Evolutionary conservation across 2,797 vertebrate species (phyloP).

Genomic region (Pseudomugil gertrudae): DNA sequence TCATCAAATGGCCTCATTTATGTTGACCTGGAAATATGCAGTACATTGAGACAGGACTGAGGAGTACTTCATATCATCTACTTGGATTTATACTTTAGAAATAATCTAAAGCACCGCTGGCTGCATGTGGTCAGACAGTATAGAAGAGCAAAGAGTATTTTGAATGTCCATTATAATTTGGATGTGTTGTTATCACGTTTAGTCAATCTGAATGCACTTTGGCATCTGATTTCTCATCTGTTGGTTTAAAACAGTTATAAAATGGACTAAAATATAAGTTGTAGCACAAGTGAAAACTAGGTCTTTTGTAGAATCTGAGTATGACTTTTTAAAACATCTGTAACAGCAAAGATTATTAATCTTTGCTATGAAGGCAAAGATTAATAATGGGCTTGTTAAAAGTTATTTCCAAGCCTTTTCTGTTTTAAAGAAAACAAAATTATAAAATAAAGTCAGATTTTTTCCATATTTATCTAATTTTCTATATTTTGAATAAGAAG

Average conservation of each 20-base stretch:
- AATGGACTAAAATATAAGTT: not conserved
- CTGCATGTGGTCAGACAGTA: slow-evolving; percentile 14
- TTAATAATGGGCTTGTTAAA: slow-evolving; percentile 8
- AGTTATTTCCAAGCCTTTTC: not conserved
- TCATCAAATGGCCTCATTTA: slow-evolving; percentile 79
- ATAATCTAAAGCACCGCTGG: slow-evolving; percentile 49
- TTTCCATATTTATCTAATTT: no score
- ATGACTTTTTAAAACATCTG: not conserved
- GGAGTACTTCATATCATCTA: slow-evolving; percentile 62
- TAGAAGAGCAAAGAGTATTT: slow-evolving; percentile 15
- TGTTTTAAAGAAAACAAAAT: not conserved
- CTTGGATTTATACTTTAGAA: slow-evolving; percentile 55
- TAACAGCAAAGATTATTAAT: not conserved
- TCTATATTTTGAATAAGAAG: no score
- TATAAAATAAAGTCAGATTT: not conserved
- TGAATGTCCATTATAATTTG: slow-evolving; percentile 11
- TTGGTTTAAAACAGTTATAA: not conserved
- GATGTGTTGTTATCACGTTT: not conserved
- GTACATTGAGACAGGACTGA: slow-evolving; percentile 64
- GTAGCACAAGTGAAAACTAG: no score
- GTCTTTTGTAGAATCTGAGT: not conserved
- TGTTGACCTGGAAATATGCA: slow-evolving; percentile 62
- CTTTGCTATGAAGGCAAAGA: slow-evolving; percentile 8
- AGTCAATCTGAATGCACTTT: not conserved
- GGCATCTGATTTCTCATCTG: not conserved